Conservation (phyloP, 2,888 invertebrate genomes). For the Acanthosepion pharaonis region DNA sequence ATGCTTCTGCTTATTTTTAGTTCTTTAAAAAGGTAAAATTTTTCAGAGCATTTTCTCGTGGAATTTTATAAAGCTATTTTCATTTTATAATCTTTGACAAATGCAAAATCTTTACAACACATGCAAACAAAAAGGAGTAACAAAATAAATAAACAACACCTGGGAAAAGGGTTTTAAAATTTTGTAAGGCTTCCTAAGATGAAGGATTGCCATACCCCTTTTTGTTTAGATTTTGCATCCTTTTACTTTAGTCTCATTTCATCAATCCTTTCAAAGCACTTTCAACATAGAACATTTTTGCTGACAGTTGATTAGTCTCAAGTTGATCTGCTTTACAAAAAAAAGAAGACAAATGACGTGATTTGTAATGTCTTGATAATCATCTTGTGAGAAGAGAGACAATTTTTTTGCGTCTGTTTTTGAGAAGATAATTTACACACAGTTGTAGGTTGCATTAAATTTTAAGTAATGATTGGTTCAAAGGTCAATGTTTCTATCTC, state of each 20-base stretch:
- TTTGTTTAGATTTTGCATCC: neutral
- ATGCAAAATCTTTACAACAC: neutral
- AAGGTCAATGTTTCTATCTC: neutral
- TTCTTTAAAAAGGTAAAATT: neutral
- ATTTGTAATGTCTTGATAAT: constrained; percentile 15
- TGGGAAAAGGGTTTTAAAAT: neutral
- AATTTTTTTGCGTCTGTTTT: neutral
- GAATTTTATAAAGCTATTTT: neutral
- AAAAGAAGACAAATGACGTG: neutral
- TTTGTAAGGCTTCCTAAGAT: neutral
- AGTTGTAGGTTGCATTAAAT: too few species aligned
- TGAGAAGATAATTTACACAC: neutral
- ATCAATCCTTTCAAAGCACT: neutral
- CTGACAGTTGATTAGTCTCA: constrained; percentile 17
- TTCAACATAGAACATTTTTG: neutral
- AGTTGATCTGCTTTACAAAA: neutral
- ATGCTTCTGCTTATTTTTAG: neutral
- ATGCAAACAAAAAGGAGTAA: neutral
- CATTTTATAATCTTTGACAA: neutral
- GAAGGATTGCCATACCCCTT: neutral
- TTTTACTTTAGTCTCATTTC: neutral
- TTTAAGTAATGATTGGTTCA: neutral
- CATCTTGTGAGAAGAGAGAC: neutral
- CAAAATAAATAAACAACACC: neutral
- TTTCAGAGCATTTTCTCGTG: neutral